Percentiles rank a stretch among this genome's conserved stretches.
Conservation (phyloP, 2,797 vertebrate genomes). For the Delichon dasypus region DNA sequence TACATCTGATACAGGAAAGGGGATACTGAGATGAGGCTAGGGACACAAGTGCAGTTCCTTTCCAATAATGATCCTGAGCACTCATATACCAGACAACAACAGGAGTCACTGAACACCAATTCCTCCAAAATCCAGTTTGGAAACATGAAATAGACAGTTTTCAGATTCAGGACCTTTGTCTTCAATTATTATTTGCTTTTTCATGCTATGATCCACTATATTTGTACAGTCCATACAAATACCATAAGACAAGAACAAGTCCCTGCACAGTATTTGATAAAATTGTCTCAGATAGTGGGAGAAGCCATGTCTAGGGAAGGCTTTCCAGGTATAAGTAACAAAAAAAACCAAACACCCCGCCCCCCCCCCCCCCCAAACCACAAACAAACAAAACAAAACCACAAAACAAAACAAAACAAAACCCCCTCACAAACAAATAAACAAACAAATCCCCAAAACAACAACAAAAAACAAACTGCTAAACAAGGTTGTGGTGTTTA, state of each 20-base stretch:
- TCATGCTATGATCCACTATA: not conserved
- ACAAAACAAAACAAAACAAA: too few species aligned
- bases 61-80: not conserved
- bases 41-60: not conserved
- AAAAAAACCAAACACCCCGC: not conserved
- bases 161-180: not conserved
- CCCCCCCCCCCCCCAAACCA: too few species aligned
- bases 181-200: not conserved
- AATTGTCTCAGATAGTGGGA: not conserved
- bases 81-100: not conserved
- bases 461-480: not conserved
- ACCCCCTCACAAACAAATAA: too few species aligned
- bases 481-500: not conserved
- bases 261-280: not conserved
- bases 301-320: not conserved
- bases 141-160: not conserved
- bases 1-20: slow-evolving; percentile 22
- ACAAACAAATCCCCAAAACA: too few species aligned
- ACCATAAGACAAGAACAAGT: not conserved
- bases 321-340: not conserved
- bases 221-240: not conserved
- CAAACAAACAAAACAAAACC: too few species aligned
- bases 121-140: not conserved
- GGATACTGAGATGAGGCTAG: not conserved
- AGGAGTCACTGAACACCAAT: not conserved